phyloP scores from a whole-genome alignment of 2,797 vertebrate genomes.

The Cynopterus sphinx region DNA sequence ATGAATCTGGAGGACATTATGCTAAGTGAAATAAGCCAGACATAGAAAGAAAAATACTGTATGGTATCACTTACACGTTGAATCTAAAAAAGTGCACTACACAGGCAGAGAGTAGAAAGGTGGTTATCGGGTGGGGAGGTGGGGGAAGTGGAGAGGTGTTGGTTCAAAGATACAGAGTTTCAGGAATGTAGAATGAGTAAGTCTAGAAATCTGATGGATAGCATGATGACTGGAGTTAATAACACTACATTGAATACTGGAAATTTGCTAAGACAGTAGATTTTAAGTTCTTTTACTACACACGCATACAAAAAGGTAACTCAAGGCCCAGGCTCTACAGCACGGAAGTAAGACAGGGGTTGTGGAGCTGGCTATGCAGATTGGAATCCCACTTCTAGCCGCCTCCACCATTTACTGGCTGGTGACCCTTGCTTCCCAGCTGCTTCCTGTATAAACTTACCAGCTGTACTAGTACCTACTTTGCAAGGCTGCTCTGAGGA shows the following conservation, averaged over 20 bases:
- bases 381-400: neutral
- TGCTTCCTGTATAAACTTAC: neutral
- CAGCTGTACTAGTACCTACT: neutral
- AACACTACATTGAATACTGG: neutral
- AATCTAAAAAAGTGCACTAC: neutral
- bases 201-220: neutral
- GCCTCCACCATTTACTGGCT: neutral
- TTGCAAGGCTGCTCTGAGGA: neutral
- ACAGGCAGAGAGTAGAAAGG: neutral
- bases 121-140: neutral
- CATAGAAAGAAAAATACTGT: neutral
- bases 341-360: neutral
- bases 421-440: neutral
- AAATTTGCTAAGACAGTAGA: neutral
- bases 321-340: neutral
- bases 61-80: neutral
- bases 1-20: neutral
- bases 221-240: neutral
- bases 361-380: neutral
- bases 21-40: neutral
- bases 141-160: neutral
- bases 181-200: neutral
- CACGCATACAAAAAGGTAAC: neutral
- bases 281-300: neutral
- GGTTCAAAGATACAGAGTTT: neutral